Evolutionary conservation across 2,888 invertebrate species (phyloP).

Genomic region (Leptarthrus brevirostris): DNA sequence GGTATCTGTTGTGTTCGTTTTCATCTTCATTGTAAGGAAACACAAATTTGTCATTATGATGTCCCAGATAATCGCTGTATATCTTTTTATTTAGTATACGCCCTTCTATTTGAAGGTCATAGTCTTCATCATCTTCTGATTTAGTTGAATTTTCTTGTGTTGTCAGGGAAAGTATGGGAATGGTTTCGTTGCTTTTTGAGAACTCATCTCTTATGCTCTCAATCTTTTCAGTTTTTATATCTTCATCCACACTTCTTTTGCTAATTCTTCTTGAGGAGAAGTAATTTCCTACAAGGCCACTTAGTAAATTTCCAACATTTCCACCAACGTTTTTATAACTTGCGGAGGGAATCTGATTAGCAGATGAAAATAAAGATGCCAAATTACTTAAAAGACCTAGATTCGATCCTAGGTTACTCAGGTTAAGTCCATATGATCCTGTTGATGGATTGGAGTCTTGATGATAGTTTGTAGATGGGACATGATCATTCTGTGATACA

Average conservation of each 20-base stretch:
- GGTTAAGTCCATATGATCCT: constrained; percentile 53
- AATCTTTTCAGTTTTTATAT: not conserved
- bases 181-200: not conserved
- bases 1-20: not conserved
- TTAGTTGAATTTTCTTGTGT: constrained; percentile 46
- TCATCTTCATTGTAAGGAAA: constrained; percentile 46
- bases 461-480: constrained; percentile 34
- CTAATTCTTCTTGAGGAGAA: constrained; percentile 47
- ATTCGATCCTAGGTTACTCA: constrained; percentile 54
- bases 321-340: constrained; percentile 43
- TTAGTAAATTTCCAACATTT: constrained; percentile 55
- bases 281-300: constrained; percentile 51
- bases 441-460: constrained; percentile 47
- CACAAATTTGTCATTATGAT: constrained; percentile 10
- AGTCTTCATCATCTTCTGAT: constrained; percentile 61
- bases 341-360: constrained; percentile 8
- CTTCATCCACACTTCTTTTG: constrained; percentile 51
- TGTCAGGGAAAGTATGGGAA: not conserved
- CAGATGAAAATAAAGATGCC: constrained; percentile 51
- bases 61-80: constrained; percentile 57
- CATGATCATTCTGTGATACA: constrained; percentile 37
- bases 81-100: constrained; percentile 54
- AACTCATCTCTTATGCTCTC: not conserved
- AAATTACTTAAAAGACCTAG: constrained; percentile 50
- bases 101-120: constrained; percentile 65